Evolutionary conservation across 2,888 invertebrate species (phyloP), one percentile per base, ranked within the genome.

Genomic region (Drosophila fulvimacula): DNA sequence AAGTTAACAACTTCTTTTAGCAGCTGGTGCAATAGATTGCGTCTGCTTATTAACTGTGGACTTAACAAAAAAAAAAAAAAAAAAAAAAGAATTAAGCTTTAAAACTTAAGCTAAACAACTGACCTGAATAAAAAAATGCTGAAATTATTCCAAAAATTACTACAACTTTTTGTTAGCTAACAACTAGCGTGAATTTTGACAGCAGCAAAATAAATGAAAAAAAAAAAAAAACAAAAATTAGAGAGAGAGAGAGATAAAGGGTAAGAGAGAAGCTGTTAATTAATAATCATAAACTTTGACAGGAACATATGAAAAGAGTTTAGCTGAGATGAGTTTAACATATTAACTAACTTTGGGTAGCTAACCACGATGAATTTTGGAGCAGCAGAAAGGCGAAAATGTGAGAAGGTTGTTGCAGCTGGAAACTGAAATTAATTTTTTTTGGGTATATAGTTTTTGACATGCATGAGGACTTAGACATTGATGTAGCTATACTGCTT

Each of bases 1-100:
- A 64, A 51, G 42, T 44, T 64, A 42, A 63, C 63, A 44, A 34
- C 38, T 53, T 53, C 38, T 64, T 55, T 64, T 30, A 30, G 49
- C 38, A 58, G 36, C n/a, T 36, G 36, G 2, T n/a, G 19, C 36
- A n/a, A 24, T 52, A 32, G 41, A 30, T 30, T 48, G 30, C 11
- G 30, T 19, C 48, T 48, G 48, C 19, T 17, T 48, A 30, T 27
- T 32, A 48, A 32, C 30, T 48, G 7, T 1, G 13, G 6, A 13
- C 32, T 48, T 30, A 48, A 17, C 30, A 32, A 48, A 32, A 11
- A 3, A 17, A 13, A 6, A 7, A 11, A 30, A 32, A 48, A 32
- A 11, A 3, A 17, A 13, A 6, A 7, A 11, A 30, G 30, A 48
- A 32, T 48, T 19, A 7, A 5, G 5, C 30, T 13, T 32, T 17